A percentile compares a stretch with the other conserved stretches of the same genome.
Evolutionary conservation across 53 echinoderm and acorn worm genomes (phyloP).

Genomic region (Holothuria leucospilota): DNA sequence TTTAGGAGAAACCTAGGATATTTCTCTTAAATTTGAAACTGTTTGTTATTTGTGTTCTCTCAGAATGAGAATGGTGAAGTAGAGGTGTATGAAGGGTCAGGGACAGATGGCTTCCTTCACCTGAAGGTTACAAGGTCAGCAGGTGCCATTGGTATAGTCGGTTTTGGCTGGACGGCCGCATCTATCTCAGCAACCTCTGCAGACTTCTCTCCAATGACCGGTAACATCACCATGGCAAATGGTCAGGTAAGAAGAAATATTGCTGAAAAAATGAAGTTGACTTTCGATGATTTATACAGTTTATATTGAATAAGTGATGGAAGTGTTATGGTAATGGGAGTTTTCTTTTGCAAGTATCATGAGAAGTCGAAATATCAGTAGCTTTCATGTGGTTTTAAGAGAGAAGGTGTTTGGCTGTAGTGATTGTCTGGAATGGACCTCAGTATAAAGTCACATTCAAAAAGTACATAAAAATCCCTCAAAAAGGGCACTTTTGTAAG

Average conservation of each 20-base stretch:
- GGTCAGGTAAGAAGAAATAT: slow-evolving; percentile 79
- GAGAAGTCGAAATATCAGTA: no score
- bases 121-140: slow-evolving; percentile 72
- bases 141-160: slow-evolving; percentile 75
- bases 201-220: slow-evolving; percentile 89
- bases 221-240: slow-evolving; percentile 83
- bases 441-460: no score
- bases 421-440: no score
- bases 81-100: slow-evolving; percentile 96
- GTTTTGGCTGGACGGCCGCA: slow-evolving; percentile 91
- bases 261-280: background rate
- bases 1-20: no score
- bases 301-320: background rate
- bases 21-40: no score
- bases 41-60: background rate
- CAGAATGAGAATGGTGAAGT: slow-evolving; percentile 94
- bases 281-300: background rate
- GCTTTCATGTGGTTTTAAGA: no score
- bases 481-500: no score
- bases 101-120: slow-evolving; percentile 81
- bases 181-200: slow-evolving; percentile 79
- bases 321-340: no score
- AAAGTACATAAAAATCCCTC: no score
- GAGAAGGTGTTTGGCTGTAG: no score
- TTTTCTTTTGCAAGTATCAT: no score